Percentiles rank a stretch among this genome's conserved stretches.
Evolutionary conservation across 2,797 vertebrate species (phyloP).

Genomic region (Paguma larvata): DNA sequence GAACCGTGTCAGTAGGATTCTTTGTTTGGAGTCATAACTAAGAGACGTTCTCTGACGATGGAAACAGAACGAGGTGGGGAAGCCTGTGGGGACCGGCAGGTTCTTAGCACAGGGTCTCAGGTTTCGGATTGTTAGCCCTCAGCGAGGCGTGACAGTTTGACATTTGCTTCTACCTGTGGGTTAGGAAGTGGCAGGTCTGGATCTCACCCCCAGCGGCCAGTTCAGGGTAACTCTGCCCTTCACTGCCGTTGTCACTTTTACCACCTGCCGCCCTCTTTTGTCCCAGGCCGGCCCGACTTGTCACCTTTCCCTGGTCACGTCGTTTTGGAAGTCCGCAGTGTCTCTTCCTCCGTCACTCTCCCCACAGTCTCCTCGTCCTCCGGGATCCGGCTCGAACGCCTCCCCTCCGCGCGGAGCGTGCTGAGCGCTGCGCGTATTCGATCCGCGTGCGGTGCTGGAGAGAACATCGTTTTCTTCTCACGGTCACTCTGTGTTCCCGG

Average conservation of each 20-base stretch:
- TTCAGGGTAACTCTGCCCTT: background rate
- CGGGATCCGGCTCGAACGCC: background rate
- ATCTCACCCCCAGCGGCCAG: slow-evolving; percentile 15
- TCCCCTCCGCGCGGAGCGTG: background rate
- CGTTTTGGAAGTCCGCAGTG: background rate
- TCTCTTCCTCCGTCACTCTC: background rate
- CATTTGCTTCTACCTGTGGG: background rate
- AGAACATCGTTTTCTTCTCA: background rate
- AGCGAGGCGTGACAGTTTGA: background rate
- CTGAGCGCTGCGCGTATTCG: background rate
- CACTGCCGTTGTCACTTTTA: slow-evolving; percentile 23
- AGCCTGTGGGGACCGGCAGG: background rate
- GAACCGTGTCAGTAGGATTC: background rate
- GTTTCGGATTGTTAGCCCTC: slow-evolving; percentile 37
- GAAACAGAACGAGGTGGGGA: background rate
- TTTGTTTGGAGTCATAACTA: slow-evolving; percentile 59
- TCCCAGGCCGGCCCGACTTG: background rate
- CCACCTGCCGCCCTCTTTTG: background rate
- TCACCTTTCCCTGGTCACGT: background rate
- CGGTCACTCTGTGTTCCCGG: background rate
- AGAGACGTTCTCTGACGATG: slow-evolving; percentile 26
- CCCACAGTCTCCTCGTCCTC: background rate
- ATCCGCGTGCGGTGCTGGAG: background rate
- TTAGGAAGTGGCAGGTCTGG: slow-evolving; percentile 21
- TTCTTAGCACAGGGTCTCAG: background rate